A percentile compares a stretch with the other conserved stretches of the same genome.
Conservation (phyloP, 2,113 vertebrate genomes). For the Cichladusa arquata region DNA sequence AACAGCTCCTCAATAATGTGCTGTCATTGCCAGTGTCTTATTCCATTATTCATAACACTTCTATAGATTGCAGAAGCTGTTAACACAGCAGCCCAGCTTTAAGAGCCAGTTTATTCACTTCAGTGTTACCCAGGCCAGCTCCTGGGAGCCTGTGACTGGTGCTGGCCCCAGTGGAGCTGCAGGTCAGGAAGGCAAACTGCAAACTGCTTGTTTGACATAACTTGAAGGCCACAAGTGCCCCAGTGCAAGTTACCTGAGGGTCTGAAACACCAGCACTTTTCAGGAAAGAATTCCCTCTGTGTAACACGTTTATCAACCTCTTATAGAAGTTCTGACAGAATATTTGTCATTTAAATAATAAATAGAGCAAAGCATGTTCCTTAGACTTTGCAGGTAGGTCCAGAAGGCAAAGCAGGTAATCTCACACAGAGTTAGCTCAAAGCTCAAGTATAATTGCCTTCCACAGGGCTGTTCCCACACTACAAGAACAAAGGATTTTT, state of each 20-base stretch:
- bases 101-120: slow-evolving; percentile 16
- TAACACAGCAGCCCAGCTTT: slow-evolving; percentile 3
- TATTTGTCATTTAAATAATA: neutral
- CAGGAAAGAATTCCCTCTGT: neutral
- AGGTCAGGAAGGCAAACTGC: neutral
- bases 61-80: slow-evolving; percentile 19
- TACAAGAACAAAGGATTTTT: neutral
- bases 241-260: neutral
- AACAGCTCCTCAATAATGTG: slow-evolving; percentile 39
- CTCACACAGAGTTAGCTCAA: neutral
- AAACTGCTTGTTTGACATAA: neutral
- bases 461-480: neutral
- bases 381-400: neutral
- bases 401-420: neutral
- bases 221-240: neutral
- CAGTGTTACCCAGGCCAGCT: neutral
- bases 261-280: neutral
- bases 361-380: neutral
- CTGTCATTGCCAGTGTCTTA: slow-evolving; percentile 16
- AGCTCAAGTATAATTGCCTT: neutral
- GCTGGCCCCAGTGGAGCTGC: neutral
- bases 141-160: neutral
- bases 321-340: neutral
- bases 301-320: neutral
- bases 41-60: slow-evolving; percentile 50